Percentiles rank a stretch among this genome's conserved stretches.
Conservation (phyloP, 2,797 vertebrate species). For the Lerista edwardsae region DNA sequence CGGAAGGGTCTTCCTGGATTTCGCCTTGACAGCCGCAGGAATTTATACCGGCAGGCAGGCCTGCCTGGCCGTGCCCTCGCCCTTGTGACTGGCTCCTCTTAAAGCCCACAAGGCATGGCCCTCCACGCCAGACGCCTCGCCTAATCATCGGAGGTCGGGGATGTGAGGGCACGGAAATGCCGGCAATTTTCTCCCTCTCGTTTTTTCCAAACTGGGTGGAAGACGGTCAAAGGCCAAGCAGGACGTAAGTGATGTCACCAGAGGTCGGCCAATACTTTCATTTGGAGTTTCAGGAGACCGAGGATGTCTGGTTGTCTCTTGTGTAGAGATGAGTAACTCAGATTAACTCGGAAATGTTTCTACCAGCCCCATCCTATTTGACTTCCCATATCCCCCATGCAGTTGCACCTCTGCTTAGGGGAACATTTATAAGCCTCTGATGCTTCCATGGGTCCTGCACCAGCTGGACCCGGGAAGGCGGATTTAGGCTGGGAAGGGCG, state of each 20-base stretch:
- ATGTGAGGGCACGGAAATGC: constrained; percentile 68
- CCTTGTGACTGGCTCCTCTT: constrained; percentile 46
- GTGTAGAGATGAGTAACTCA: no score
- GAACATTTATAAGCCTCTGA: no score
- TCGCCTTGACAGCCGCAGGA: rapidly evolving
- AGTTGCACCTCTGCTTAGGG: no score
- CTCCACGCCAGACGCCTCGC: constrained; percentile 37
- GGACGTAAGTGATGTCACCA: background rate
- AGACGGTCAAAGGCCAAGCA: background rate
- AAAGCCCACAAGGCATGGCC: constrained; percentile 59
- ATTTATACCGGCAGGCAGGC: constrained; percentile 40
- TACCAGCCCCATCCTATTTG: no score
- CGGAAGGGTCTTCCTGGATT: background rate
- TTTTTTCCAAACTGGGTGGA: rapidly evolving
- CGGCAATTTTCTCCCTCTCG: constrained; percentile 49
- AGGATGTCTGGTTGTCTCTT: no score
- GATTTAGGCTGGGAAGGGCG: no score
- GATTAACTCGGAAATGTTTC: no score
- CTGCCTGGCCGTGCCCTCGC: background rate
- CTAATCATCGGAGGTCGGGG: constrained; percentile 62
- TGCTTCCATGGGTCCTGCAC: no score
- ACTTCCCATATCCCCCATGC: no score
- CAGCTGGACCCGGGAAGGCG: no score
- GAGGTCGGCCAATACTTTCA: background rate
- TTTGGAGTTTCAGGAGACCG: background rate